Evolutionary conservation across 1,140 invertebrate genomes (phyloP).

Genomic region (Bombus polaris): DNA sequence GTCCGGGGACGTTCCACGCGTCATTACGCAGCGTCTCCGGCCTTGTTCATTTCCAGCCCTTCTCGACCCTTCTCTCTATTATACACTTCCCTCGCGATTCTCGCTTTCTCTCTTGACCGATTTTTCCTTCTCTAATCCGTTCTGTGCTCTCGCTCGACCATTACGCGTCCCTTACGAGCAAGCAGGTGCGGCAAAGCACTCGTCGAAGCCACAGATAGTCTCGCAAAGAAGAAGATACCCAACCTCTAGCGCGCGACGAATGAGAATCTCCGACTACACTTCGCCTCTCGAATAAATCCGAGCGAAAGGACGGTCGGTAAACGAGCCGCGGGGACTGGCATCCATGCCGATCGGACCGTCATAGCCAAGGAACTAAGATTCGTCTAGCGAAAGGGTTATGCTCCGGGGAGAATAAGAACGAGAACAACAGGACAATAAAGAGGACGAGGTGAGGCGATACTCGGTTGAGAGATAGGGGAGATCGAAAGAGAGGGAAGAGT

Average conservation of each 20-base stretch:
- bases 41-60: slow-evolving; percentile 23
- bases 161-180: slow-evolving; percentile 44
- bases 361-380: neutral
- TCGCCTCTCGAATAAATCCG: slow-evolving; percentile 47
- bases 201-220: slow-evolving; percentile 18
- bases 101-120: neutral
- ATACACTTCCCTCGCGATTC: neutral
- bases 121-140: neutral
- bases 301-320: neutral
- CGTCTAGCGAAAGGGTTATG: slow-evolving; percentile 44
- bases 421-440: slow-evolving; percentile 71
- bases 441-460: slow-evolving; percentile 19
- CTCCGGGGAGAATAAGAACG: slow-evolving; percentile 44
- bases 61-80: neutral
- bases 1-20: slow-evolving; percentile 37
- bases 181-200: slow-evolving; percentile 65
- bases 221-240: slow-evolving; percentile 14
- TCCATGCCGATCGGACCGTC: neutral
- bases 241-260: neutral
- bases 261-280: slow-evolving; percentile 39
- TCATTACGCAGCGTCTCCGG: slow-evolving; percentile 43
- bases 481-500: neutral
- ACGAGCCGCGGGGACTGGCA: neutral
- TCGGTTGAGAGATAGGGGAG: neutral
- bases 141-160: slow-evolving; percentile 21